Conservation (phyloP, 2,888 invertebrate genomes). For the Aquatica leii region DNA sequence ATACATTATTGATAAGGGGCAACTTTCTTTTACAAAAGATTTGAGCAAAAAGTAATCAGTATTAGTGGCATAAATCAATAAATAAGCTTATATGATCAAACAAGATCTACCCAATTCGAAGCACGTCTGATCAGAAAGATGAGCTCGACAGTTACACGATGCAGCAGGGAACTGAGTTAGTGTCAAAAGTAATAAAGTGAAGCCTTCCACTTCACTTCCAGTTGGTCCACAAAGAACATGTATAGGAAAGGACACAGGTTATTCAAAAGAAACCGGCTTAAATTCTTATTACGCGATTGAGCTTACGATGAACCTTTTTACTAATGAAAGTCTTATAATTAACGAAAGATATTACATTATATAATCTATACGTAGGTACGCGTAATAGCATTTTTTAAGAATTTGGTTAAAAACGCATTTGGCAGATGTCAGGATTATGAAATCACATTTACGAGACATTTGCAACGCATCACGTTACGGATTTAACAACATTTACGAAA, state of each 20-base stretch:
- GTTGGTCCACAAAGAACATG: slow-evolving; percentile 23
- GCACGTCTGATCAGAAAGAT: slow-evolving; percentile 42
- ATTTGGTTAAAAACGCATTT: too few relatives aligned
- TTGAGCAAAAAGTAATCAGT: slow-evolving; percentile 27
- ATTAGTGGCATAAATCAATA: slow-evolving; percentile 32
- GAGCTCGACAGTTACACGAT: slow-evolving; percentile 42
- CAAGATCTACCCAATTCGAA: slow-evolving; percentile 30
- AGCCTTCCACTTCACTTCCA: slow-evolving; percentile 43
- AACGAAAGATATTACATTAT: too few relatives aligned
- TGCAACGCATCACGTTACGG: slow-evolving; percentile 19
- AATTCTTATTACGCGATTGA: slow-evolving; percentile 14
- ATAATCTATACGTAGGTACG: too few relatives aligned
- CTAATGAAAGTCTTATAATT: too few relatives aligned
- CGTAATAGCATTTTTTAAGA: too few relatives aligned
- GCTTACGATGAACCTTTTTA: not conserved
- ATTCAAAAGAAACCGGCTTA: slow-evolving; percentile 31
- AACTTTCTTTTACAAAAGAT: not conserved
- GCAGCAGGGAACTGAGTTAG: slow-evolving; percentile 41
- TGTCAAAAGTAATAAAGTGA: slow-evolving; percentile 49
- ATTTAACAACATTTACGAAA: slow-evolving; percentile 27
- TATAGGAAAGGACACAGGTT: slow-evolving; percentile 30
- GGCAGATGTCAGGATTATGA: not conserved
- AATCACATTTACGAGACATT: slow-evolving; percentile 1
- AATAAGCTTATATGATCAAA: slow-evolving; percentile 37
- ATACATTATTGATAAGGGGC: slow-evolving; percentile 7